phyloP scores from a whole-genome alignment of 2,113 vertebrate genomes.

The Puffinus mauretanicus region DNA sequence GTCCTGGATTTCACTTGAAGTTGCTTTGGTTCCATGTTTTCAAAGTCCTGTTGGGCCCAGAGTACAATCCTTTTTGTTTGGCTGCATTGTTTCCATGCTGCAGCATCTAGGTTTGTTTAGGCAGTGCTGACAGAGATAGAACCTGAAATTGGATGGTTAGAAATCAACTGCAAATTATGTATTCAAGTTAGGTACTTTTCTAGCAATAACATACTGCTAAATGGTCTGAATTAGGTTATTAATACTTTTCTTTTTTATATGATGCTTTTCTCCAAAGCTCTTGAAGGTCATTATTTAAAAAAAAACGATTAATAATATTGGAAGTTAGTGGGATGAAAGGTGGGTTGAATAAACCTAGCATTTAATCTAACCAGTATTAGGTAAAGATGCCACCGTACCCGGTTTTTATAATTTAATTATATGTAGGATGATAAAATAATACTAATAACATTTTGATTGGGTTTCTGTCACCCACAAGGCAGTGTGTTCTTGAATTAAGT shows the following conservation, averaged over 20 bases:
- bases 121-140: not conserved
- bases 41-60: not conserved
- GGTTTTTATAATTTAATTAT: not conserved
- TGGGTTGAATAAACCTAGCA: not conserved
- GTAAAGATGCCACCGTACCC: not conserved
- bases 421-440: not conserved
- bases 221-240: not conserved
- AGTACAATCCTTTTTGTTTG: not conserved
- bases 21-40: not conserved
- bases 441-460: not conserved
- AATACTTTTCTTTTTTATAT: not conserved
- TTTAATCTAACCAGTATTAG: not conserved
- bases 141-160: not conserved
- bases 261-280: not conserved
- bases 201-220: not conserved
- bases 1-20: not conserved
- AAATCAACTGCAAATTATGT: not conserved
- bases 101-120: not conserved
- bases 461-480: not conserved
- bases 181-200: not conserved
- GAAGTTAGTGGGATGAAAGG: not conserved
- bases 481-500: not conserved
- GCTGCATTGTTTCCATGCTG: not conserved
- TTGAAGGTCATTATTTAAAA: not conserved
- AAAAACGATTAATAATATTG: not conserved